phyloP scores from a whole-genome alignment of 1,140 invertebrate genomes.

The Melitaea cinxia region DNA sequence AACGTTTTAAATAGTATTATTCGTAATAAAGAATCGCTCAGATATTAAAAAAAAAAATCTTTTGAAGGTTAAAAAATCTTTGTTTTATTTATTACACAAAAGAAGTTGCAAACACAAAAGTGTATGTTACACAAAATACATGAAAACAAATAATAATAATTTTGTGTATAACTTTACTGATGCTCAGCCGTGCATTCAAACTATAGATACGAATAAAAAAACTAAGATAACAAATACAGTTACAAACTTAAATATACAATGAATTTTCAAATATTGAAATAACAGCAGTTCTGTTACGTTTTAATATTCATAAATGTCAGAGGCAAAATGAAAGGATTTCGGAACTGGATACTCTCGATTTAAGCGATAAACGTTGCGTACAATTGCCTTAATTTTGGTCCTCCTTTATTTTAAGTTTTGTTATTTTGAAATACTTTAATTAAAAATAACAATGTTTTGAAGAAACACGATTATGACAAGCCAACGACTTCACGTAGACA shows the following conservation, averaged over 20 bases:
- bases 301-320: constrained; percentile 62
- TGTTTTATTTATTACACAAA: background rate
- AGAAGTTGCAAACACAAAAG: background rate
- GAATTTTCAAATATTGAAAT: constrained; percentile 48
- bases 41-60: too few relatives aligned
- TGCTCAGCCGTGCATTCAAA: background rate
- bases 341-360: constrained; percentile 46
- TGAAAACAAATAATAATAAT: background rate
- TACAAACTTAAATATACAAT: constrained; percentile 37
- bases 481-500: constrained; percentile 57
- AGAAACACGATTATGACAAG: constrained; percentile 62
- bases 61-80: background rate
- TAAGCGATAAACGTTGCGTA: constrained; percentile 51
- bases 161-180: background rate
- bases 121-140: background rate
- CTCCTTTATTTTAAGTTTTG: constrained; percentile 55
- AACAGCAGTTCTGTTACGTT: constrained; percentile 49
- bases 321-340: constrained; percentile 54
- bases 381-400: constrained; percentile 51
- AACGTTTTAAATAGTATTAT: too few relatives aligned
- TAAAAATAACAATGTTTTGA: constrained; percentile 61
- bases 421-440: constrained; percentile 67
- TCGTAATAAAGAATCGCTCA: too few relatives aligned
- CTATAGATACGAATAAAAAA: background rate
- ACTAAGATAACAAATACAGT: constrained; percentile 24